phyloP scores from a whole-genome alignment of 1,140 invertebrate genomes.

The Prorops nasuta region DNA sequence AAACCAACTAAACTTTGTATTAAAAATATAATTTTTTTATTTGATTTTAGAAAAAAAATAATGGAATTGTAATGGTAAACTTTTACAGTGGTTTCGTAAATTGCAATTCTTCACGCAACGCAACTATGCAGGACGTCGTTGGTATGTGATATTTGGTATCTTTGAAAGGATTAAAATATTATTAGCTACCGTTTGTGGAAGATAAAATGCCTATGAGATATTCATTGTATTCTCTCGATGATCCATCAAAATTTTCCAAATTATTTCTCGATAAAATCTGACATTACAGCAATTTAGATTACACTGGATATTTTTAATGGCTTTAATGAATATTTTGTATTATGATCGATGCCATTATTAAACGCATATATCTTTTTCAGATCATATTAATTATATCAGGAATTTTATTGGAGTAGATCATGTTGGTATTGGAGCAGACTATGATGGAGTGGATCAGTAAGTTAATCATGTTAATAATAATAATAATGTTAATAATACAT shows the following conservation, averaged over 20 bases:
- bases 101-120: slow-evolving; percentile 26
- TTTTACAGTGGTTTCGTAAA: slow-evolving; percentile 22
- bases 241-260: background rate
- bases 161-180: no score
- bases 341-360: background rate
- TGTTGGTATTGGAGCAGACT: slow-evolving; percentile 61
- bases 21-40: slow-evolving; percentile 13
- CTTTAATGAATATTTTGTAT: background rate
- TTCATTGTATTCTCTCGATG: no score
- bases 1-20: no score
- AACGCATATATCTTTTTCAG: slow-evolving; percentile 45
- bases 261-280: slow-evolving; percentile 13
- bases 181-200: no score
- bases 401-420: slow-evolving; percentile 59
- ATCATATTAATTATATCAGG: slow-evolving; percentile 67
- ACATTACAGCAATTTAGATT: slow-evolving; percentile 9
- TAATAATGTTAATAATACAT: slow-evolving; percentile 5
- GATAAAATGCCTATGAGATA: no score
- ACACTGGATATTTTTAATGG: background rate
- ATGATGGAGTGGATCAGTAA: slow-evolving; percentile 60
- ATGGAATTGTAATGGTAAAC: slow-evolving; percentile 28
- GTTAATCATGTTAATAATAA: slow-evolving; percentile 10
- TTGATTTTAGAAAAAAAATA: slow-evolving; percentile 24
- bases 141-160: no score
- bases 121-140: slow-evolving; percentile 23